Percentiles rank a stretch among this genome's conserved stretches.
phyloP scores from a whole-genome alignment of 2,888 invertebrate species.

The Rambutsinella grinnellia region DNA sequence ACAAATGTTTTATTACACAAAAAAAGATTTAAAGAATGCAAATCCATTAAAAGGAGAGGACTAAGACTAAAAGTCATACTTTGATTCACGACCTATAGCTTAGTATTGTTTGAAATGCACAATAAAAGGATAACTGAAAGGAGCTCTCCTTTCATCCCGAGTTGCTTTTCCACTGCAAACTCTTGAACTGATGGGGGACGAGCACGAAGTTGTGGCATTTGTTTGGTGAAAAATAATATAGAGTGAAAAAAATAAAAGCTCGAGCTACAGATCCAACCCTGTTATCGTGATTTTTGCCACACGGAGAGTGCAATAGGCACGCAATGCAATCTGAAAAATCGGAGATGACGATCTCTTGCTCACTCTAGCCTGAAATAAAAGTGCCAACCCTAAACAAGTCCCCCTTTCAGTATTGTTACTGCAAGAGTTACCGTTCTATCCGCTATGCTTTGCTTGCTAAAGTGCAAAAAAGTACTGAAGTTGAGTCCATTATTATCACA shows the following conservation, averaged over 20 bases:
- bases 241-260: constrained; percentile 11
- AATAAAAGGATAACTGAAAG: too few species aligned
- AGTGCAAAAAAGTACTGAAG: too few species aligned
- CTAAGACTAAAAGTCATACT: too few species aligned
- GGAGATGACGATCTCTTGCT: constrained; percentile 40
- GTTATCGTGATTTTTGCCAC: background rate
- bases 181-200: constrained; percentile 37
- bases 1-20: too few species aligned
- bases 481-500: too few species aligned
- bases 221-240: too few species aligned
- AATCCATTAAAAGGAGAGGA: constrained; percentile 13
- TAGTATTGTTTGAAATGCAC: too few species aligned
- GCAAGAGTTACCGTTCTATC: too few species aligned
- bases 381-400: constrained; percentile 43
- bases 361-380: constrained; percentile 38
- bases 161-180: constrained; percentile 32
- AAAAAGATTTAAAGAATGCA: constrained; percentile 5
- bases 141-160: constrained; percentile 7
- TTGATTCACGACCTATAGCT: too few species aligned
- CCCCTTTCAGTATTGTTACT: too few species aligned
- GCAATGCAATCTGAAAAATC: constrained; percentile 8
- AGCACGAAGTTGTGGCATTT: constrained; percentile 37
- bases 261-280: constrained; percentile 3
- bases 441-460: too few species aligned
- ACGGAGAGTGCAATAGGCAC: constrained; percentile 11